Conservation (phyloP, 2,797 vertebrate species). For the Ctenochaetus hawaiiensis region DNA sequence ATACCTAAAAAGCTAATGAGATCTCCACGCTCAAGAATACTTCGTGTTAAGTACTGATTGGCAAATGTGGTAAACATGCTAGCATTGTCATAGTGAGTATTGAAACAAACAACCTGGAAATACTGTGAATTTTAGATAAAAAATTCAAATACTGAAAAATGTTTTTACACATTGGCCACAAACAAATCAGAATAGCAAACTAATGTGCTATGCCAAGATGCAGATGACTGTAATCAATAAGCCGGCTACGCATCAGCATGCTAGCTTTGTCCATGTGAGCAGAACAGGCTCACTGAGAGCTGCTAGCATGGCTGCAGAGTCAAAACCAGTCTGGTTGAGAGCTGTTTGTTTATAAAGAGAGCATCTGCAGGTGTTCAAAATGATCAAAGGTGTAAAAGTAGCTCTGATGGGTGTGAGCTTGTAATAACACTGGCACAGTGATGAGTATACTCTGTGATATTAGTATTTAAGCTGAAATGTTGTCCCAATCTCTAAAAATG, state of each 20-base stretch:
- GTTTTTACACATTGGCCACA: not conserved
- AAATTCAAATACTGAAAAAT: not conserved
- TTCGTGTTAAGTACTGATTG: not conserved
- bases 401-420: conserved; percentile 7
- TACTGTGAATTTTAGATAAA: no score
- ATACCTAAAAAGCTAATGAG: not conserved
- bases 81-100: not conserved
- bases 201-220: not conserved
- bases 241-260: not conserved
- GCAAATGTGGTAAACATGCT: not conserved
- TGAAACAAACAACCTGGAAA: not conserved
- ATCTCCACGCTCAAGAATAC: not conserved
- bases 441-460: conserved; percentile 5
- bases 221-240: not conserved
- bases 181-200: not conserved
- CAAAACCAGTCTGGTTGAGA: not conserved
- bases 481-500: conserved; percentile 47
- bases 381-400: conserved; percentile 27
- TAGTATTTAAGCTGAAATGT: conserved; percentile 19
- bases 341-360: not conserved
- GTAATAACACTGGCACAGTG: conserved; percentile 3
- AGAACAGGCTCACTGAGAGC: not conserved
- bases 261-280: not conserved
- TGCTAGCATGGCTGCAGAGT: not conserved
- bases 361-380: conserved; percentile 28